These are phyloP conservation scores for Isurus oxyrinchus DNA, from an alignment of 2,113 vertebrate genomes.

Conservation along the genomic window DNA sequence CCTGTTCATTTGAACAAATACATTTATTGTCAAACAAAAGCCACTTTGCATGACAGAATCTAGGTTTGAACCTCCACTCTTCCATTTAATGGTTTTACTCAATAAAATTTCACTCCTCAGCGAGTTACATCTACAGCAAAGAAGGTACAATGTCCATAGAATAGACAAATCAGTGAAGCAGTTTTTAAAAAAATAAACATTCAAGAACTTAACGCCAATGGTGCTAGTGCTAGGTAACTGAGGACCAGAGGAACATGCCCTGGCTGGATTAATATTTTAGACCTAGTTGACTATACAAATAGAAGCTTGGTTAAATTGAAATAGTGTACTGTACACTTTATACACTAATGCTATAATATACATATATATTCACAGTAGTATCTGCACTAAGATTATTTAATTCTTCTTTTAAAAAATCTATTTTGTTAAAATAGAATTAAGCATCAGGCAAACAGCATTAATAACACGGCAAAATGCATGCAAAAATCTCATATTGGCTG, in stretches of 20 bases:
- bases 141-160: neutral
- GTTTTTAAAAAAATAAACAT: too few relatives aligned
- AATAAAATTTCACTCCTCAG: neutral
- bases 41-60: neutral
- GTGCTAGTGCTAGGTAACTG: neutral
- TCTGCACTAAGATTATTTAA: neutral
- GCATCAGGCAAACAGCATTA: neutral
- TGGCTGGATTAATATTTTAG: neutral
- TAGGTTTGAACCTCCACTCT: neutral
- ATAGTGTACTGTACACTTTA: slow-evolving; percentile 1
- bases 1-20: neutral
- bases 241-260: neutral
- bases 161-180: neutral
- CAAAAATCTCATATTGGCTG: neutral
- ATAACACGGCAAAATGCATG: neutral
- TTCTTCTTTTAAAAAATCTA: neutral
- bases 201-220: neutral
- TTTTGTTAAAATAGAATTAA: neutral
- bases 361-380: neutral
- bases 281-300: neutral
- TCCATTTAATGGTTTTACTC: neutral
- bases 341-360: neutral
- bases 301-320: neutral
- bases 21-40: neutral
- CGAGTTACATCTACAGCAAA: neutral